phyloP scores from a whole-genome alignment of 2,113 vertebrate genomes.

The Sander lucioperca region DNA sequence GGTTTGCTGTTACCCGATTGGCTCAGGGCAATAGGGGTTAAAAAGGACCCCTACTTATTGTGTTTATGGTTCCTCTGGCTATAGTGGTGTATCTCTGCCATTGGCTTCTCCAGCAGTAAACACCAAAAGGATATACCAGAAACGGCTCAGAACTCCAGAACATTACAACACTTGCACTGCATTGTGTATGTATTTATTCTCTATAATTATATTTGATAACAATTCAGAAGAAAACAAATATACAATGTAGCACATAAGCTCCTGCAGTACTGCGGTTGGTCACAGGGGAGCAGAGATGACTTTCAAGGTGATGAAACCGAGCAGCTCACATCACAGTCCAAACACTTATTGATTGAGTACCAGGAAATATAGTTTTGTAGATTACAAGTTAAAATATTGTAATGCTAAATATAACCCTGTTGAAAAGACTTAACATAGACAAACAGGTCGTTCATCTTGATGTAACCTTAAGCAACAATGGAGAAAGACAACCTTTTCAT shows the following conservation, averaged over 20 bases:
- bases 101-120: constrained; percentile 30
- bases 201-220: background rate
- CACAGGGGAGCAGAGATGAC: constrained; percentile 61
- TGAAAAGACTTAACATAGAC: background rate
- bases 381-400: background rate
- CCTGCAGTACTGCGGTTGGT: constrained; percentile 40
- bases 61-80: constrained; percentile 74
- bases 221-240: constrained; percentile 4
- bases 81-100: constrained; percentile 30
- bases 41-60: constrained; percentile 61
- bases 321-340: background rate
- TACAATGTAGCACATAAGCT: background rate
- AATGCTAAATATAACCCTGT: background rate
- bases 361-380: constrained; percentile 6
- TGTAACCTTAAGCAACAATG: background rate
- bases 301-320: background rate
- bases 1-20: constrained; percentile 63
- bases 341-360: background rate
- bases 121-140: background rate
- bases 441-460: background rate
- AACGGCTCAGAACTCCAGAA: background rate
- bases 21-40: constrained; percentile 68
- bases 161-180: background rate
- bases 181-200: constrained; percentile 42
- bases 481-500: constrained; percentile 2